A percentile compares a stretch with the other conserved stretches of the same genome.
Evolutionary conservation across 2,888 invertebrate genomes (phyloP).

Genomic region (Erebia aethiops): DNA sequence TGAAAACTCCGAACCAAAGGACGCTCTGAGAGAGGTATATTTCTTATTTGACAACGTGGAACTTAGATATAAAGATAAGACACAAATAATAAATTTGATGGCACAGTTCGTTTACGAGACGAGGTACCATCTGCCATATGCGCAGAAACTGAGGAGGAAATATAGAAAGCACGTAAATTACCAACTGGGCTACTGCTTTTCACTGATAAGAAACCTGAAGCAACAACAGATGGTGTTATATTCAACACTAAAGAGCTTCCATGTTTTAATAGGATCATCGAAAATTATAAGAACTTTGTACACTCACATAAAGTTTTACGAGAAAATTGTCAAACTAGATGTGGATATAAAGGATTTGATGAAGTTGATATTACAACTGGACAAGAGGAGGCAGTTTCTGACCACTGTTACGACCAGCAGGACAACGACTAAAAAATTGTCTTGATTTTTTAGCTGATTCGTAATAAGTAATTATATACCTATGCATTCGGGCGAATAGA

Average conservation of each 20-base stretch:
- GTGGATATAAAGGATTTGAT: conserved; percentile 48
- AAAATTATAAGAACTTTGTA: conserved; percentile 28
- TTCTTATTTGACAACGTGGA: conserved; percentile 13
- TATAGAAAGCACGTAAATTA: conserved; percentile 45
- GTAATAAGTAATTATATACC: too few species aligned
- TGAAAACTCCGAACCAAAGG: not conserved
- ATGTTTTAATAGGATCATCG: not conserved
- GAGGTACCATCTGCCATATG: conserved; percentile 49
- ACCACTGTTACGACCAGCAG: conserved; percentile 9
- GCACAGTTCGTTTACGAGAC: conserved; percentile 54
- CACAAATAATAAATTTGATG: conserved; percentile 44
- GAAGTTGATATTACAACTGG: conserved; percentile 29
- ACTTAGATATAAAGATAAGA: conserved; percentile 29
- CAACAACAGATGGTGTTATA: conserved; percentile 47
- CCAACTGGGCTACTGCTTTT: conserved; percentile 53
- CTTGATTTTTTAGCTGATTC: too few species aligned
- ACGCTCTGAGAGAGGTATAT: conserved; percentile 30
- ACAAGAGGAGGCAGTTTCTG: conserved; percentile 14
- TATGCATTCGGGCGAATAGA: too few species aligned
- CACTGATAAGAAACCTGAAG: conserved; percentile 46
- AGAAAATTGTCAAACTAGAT: conserved; percentile 49
- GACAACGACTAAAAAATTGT: conserved; percentile 35
- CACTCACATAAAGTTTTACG: conserved; percentile 47
- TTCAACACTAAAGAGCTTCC: conserved; percentile 27
- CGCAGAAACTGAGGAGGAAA: conserved; percentile 51